Conservation (phyloP, 2,888 invertebrate species). For the Andrena trimmerana region DNA sequence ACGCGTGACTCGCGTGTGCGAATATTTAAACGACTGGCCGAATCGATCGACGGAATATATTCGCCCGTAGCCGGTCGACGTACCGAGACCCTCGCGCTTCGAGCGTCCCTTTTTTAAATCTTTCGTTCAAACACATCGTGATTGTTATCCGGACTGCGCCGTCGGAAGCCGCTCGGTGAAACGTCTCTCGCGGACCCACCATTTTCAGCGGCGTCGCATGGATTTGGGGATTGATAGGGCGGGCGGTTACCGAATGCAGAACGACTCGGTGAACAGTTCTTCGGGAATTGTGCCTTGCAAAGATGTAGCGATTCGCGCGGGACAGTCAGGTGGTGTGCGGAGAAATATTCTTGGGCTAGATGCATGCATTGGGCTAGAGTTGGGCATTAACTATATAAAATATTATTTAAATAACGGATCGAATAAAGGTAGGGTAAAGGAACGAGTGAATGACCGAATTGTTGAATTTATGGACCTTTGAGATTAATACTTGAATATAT, state of each 20-base stretch:
- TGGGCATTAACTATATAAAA: too few species aligned
- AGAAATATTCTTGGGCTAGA: too few species aligned
- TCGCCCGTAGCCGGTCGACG: not conserved
- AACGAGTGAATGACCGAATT: too few species aligned
- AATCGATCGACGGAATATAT: conserved; percentile 35
- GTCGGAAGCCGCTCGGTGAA: not conserved
- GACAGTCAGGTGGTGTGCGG: too few species aligned
- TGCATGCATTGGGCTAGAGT: too few species aligned
- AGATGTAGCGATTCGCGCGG: too few species aligned
- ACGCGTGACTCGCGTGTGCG: conserved; percentile 19
- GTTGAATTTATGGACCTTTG: too few species aligned
- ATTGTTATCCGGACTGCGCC: conserved; percentile 13
- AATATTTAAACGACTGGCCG: conserved; percentile 29
- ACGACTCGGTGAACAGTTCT: too few species aligned
- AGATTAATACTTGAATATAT: too few species aligned
- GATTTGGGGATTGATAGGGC: conserved; percentile 2
- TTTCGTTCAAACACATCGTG: conserved; percentile 30
- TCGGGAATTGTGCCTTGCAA: too few species aligned
- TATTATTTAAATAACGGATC: too few species aligned
- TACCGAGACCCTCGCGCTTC: not conserved
- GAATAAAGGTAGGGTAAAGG: too few species aligned
- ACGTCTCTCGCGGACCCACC: not conserved
- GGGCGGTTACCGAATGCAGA: not conserved
- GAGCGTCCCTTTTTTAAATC: conserved; percentile 14
- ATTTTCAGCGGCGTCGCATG: not conserved